Evolutionary conservation across 2,113 vertebrate species (phyloP).

Genomic region (Ranitomeya variabilis): DNA sequence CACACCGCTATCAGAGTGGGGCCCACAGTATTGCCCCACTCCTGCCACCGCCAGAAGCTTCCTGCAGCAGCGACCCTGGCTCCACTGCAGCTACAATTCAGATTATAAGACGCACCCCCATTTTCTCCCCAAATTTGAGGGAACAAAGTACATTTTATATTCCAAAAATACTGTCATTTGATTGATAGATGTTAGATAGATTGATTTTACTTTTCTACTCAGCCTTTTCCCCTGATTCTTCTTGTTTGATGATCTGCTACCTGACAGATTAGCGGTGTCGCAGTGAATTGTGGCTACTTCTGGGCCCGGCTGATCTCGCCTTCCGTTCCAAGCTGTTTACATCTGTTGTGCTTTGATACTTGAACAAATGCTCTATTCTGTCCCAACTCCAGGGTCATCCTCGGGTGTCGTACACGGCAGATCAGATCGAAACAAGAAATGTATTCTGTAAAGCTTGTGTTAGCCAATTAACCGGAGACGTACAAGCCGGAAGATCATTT

Average conservation of each 20-base stretch:
- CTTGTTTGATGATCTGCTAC: background rate
- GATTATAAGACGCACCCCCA: too few relatives aligned
- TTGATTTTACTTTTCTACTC: background rate
- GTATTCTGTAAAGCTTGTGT: background rate
- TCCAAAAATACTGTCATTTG: too few relatives aligned
- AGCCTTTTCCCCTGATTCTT: background rate
- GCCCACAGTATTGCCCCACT: too few relatives aligned
- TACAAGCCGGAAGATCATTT: background rate
- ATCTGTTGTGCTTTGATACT: conserved; percentile 2
- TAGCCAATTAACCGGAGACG: background rate
- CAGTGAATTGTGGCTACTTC: background rate
- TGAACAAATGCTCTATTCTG: background rate
- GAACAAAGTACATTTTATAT: too few relatives aligned
- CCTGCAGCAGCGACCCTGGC: too few relatives aligned
- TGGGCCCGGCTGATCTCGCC: background rate
- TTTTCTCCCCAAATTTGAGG: too few relatives aligned
- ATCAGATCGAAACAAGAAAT: background rate
- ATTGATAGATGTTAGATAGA: background rate
- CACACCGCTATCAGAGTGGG: too few relatives aligned
- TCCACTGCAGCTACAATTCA: too few relatives aligned
- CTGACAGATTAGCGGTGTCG: background rate
- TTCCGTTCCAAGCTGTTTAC: background rate
- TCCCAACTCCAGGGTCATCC: background rate
- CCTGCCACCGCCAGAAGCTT: too few relatives aligned
- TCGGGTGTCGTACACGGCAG: background rate